Evolutionary conservation across 2,113 vertebrate species (phyloP).

Genomic region (Myotis davidii): DNA sequence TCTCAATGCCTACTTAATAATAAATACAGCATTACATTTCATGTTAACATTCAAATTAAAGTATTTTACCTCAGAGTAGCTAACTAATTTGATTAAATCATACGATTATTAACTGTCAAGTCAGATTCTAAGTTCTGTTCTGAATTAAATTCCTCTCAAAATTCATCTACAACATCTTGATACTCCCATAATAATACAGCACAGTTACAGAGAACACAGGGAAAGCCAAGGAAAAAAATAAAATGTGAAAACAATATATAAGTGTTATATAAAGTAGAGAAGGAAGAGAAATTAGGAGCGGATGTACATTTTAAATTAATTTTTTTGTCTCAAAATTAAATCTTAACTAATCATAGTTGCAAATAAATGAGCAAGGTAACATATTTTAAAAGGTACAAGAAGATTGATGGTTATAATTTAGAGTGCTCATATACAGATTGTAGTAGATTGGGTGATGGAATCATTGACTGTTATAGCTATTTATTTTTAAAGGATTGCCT

Average conservation of each 20-base stretch:
- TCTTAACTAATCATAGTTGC: background rate
- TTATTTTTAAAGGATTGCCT: background rate
- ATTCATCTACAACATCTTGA: background rate
- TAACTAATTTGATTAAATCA: background rate
- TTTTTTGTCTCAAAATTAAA: background rate
- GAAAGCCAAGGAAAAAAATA: background rate
- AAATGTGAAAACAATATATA: background rate
- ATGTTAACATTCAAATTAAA: background rate
- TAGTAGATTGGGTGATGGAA: background rate
- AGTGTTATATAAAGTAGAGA: background rate
- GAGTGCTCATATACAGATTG: background rate
- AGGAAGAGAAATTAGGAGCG: too few species aligned
- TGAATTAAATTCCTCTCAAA: background rate
- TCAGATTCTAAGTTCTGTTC: background rate
- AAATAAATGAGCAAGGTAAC: background rate
- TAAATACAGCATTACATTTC: background rate
- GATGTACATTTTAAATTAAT: background rate
- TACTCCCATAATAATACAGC: background rate
- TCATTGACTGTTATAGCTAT: background rate
- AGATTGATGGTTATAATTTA: background rate
- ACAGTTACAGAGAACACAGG: background rate
- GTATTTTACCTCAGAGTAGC: background rate
- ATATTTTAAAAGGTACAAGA: background rate
- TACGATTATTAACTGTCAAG: background rate
- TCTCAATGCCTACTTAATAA: background rate